Base-by-base conservation (phyloP, 2,797 vertebrate genomes). In the Sandelia bainsii region DNA sequence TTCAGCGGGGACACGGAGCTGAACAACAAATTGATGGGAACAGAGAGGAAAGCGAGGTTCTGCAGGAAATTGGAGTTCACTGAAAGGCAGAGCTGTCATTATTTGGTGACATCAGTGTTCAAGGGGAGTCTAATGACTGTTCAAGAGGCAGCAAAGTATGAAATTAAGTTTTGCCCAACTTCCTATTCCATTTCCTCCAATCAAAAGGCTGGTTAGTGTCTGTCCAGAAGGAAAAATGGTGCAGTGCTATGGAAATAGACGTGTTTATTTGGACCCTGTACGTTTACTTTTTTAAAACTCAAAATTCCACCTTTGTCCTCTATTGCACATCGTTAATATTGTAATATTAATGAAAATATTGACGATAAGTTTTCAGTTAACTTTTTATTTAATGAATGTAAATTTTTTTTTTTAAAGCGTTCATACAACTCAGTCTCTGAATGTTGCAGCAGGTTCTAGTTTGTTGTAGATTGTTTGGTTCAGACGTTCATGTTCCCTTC, bases 101-200 rank as follows among this genome's bases (percentile, higher is more conserved):
- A 32, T 51, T 45, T 57, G 22, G 40, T 23, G 44, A 60, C 14
- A 20, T 29, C 58, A 3, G 60, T 27, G 27, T 52, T 64, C 5
- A 3, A n/a, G 58, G 58, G 13, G 23, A 57, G 42, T 65, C 20
- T 48, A 45, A 61, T 45, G 51, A 54, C 14, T 3, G 1, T 39
- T 46, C 37, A 45, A 1, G 64, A 75, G 14, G 60, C 72, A 58
- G 61, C 8, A 61, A 50, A 66, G 58, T 71, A 25, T 71, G 48
- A 83, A 64, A 77, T 68, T 3, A 67, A 54, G 29, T 74, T 69
- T 32, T 29, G 1, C 7, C 39, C 23, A 34, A 57, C 25, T 56
- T 57, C 22, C 2, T 34, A 8, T 68, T 71, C 37, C 23, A 14
- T 45, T 51, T 54, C 25, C 51, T 13, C 10, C 9, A 19, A 14